Base-by-base conservation (phyloP, 1,140 invertebrate species). In the Anagrus nilaparvatae region DNA sequence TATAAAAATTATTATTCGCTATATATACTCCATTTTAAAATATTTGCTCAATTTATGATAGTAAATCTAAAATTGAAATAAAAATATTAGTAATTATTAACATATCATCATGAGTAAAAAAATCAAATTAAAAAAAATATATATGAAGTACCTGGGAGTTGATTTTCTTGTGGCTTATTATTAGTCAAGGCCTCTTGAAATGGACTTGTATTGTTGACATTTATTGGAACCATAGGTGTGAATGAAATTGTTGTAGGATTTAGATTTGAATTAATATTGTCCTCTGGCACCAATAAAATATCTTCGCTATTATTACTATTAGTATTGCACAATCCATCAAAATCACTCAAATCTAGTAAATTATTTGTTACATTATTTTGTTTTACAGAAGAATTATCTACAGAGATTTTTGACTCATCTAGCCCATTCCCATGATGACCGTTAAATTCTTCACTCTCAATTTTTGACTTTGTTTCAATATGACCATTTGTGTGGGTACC, bases 291-390 rank as follows among this genome's bases (percentile, higher is more conserved):
- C 53, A 67, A 27, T 54, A 59, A 63, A 19, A 5, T 45, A 4
- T n/a, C n/a, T 37, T 13, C 3, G 39, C 27, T 39, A 46, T 46
- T 34, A 46, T 61, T 64, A 49, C 60, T 68, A 59, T 67, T 69
- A 59, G 67, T 72, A 67, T 73, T 74, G 64, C 71, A 75, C 53
- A 76, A 60, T 51, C 69, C 65, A 52, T 77, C 74, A 62, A 73
- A 67, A 49, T 71, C 67, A 55, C 66, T 66, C 51, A 72, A 58
- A 56, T 71, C 69, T 63, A 71, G 65, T 48, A 70, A 61, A 60
- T 67, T 70, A 62, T 70, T 70, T 51, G 67, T 69, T 55, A 68
- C 67, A 65, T 70, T 70, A 60, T 72, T 70, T 59, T 70, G 66
- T 49, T 65, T 71, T 57, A 67, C 71, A 67, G 48, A 69, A 67